phyloP scores from a whole-genome alignment of 2,797 vertebrate genomes.

The Galago senegalensis region DNA sequence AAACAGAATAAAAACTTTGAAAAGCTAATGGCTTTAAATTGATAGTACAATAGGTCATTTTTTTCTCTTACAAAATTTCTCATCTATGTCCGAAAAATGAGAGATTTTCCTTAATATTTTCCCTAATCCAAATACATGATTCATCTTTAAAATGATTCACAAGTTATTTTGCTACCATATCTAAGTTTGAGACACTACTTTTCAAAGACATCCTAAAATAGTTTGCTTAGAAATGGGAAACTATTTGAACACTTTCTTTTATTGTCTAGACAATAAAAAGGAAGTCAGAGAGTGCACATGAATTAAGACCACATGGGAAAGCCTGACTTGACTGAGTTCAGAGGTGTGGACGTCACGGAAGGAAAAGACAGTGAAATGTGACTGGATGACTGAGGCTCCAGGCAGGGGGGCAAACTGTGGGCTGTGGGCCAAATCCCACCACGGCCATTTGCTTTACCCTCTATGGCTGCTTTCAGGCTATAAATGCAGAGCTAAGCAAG shows the following conservation, averaged over 20 bases:
- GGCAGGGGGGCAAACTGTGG: not conserved
- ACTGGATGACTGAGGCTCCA: not conserved
- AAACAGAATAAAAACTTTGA: conserved; percentile 32
- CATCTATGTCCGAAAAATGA: not conserved
- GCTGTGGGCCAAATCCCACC: not conserved
- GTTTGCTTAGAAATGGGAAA: conserved; percentile 54
- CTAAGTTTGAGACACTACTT: conserved; percentile 42
- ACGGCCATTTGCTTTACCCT: not conserved
- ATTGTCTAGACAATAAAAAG: not conserved
- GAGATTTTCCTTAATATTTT: not conserved
- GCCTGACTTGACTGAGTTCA: not conserved
- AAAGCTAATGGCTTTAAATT: conserved; percentile 60
- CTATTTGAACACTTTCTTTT: conserved; percentile 29
- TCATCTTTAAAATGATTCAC: conserved; percentile 43
- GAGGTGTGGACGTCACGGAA: not conserved
- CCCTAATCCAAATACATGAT: conserved; percentile 32
- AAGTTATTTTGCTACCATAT: not conserved
- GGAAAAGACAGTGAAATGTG: not conserved
- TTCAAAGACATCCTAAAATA: conserved; percentile 16
- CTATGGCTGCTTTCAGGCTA: conserved; percentile 13
- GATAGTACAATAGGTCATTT: conserved; percentile 22
- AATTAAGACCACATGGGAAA: not conserved
- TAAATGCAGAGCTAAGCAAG: not conserved
- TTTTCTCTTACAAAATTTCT: not conserved
- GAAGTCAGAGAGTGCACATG: not conserved